These are phyloP conservation scores for Drosophila demipolita DNA, from an alignment of 2,888 invertebrate species.

Conservation along the genomic window DNA sequence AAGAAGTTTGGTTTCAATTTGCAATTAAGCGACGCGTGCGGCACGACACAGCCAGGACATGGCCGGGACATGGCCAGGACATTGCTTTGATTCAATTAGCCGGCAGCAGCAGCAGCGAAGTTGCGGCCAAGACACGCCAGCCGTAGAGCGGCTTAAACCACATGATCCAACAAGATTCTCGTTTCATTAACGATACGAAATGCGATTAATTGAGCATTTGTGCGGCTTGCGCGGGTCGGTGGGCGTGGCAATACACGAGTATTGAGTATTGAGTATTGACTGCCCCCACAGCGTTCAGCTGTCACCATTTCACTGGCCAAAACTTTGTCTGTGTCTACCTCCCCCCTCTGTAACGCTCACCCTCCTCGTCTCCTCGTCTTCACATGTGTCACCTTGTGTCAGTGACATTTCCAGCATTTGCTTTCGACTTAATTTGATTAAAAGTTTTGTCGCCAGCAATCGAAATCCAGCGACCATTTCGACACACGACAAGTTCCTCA, in stretches of 20 bases:
- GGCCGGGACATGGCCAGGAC: constrained; percentile 28
- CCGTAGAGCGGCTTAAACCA: constrained; percentile 45
- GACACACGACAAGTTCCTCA: constrained; percentile 29
- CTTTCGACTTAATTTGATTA: constrained; percentile 78
- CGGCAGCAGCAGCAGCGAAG: constrained; percentile 25
- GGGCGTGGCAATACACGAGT: constrained; percentile 21
- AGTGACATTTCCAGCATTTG: constrained; percentile 64
- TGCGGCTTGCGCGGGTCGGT: constrained; percentile 43
- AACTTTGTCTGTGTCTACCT: constrained; percentile 47
- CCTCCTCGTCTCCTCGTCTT: not conserved
- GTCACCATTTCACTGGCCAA: constrained; percentile 62
- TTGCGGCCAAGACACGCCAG: constrained; percentile 39
- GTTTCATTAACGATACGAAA: constrained; percentile 71
- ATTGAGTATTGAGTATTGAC: constrained; percentile 26
- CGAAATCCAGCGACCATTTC: constrained; percentile 34
- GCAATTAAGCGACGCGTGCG: constrained; percentile 67
- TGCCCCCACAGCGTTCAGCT: constrained; percentile 64
- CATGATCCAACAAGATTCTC: constrained; percentile 69
- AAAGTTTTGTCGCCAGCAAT: constrained; percentile 62
- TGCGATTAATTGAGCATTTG: constrained; percentile 80
- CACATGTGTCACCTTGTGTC: constrained; percentile 75
- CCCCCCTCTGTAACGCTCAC: not conserved
- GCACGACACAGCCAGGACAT: constrained; percentile 44
- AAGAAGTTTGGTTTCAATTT: constrained; percentile 75
- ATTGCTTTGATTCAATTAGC: constrained; percentile 79